phyloP scores from a whole-genome alignment of 2,113 vertebrate genomes.

The Felis chaus region DNA sequence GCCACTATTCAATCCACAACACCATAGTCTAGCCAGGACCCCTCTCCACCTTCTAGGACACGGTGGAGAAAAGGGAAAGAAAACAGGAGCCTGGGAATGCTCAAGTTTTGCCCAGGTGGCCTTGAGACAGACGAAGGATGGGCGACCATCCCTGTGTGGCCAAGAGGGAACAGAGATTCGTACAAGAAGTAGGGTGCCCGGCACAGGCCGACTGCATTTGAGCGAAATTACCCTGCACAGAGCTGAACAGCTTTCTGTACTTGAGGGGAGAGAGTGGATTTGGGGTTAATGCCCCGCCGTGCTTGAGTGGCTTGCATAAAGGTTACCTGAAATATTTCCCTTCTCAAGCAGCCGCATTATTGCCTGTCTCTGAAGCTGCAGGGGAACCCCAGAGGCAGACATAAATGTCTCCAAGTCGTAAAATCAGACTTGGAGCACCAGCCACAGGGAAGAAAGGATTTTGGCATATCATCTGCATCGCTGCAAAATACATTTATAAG shows the following conservation, averaged over 20 bases:
- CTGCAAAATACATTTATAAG: constrained; percentile 37
- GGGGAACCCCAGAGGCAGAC: constrained; percentile 38
- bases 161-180: neutral
- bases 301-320: neutral
- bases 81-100: neutral
- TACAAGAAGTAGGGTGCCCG: fast-evolving
- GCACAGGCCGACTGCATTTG: fast-evolving
- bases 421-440: constrained; percentile 20
- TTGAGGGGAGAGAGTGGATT: fast-evolving
- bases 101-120: neutral
- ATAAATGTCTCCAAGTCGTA: neutral
- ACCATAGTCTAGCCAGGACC: neutral
- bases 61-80: neutral
- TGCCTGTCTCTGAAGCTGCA: neutral
- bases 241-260: neutral
- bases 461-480: neutral
- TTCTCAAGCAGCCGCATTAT: fast-evolving
- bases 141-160: neutral
- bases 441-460: constrained; percentile 12
- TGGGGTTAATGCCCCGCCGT: neutral
- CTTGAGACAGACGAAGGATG: neutral
- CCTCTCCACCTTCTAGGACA: neutral
- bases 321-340: neutral
- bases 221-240: neutral
- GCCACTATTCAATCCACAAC: neutral